Conservation (phyloP, 2,113 vertebrate species). For the Sturnira hondurensis region DNA sequence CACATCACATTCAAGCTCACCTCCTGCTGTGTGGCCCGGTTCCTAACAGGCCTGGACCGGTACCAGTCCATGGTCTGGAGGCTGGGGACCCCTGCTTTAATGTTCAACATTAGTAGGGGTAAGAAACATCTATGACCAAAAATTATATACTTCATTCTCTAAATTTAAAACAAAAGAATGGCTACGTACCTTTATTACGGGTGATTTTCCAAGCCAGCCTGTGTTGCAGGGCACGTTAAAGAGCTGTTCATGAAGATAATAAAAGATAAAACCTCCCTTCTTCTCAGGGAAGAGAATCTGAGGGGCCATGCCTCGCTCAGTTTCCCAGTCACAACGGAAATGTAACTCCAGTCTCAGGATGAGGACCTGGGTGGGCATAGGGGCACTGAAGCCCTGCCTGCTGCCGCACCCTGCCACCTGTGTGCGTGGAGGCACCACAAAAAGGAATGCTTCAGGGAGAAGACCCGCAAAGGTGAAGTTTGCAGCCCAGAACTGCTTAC, state of each 20-base stretch:
- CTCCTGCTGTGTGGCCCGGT: too few species aligned
- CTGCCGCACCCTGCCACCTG: rapidly evolving
- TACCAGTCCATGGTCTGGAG: too few species aligned
- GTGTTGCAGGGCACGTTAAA: not conserved
- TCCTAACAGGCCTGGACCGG: too few species aligned
- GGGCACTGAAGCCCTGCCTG: not conserved
- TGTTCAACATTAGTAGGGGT: not conserved
- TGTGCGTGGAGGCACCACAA: not conserved
- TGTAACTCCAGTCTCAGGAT: not conserved
- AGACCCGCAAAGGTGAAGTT: not conserved
- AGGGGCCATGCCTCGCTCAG: not conserved
- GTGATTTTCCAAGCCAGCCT: not conserved
- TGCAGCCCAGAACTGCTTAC: not conserved
- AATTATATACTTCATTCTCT: not conserved
- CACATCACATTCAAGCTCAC: too few species aligned
- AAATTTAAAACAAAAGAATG: not conserved
- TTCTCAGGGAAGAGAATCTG: not conserved
- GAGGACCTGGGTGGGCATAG: not conserved
- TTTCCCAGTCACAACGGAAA: not conserved
- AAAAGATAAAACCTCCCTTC: not conserved
- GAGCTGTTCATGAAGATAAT: not conserved
- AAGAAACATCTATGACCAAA: not conserved
- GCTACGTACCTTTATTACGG: not conserved
- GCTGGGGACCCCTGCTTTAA: too few species aligned
- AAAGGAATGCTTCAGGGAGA: not conserved